Base-by-base conservation (phyloP, 2,797 vertebrate species). In the Threskiornis aethiopicus region DNA sequence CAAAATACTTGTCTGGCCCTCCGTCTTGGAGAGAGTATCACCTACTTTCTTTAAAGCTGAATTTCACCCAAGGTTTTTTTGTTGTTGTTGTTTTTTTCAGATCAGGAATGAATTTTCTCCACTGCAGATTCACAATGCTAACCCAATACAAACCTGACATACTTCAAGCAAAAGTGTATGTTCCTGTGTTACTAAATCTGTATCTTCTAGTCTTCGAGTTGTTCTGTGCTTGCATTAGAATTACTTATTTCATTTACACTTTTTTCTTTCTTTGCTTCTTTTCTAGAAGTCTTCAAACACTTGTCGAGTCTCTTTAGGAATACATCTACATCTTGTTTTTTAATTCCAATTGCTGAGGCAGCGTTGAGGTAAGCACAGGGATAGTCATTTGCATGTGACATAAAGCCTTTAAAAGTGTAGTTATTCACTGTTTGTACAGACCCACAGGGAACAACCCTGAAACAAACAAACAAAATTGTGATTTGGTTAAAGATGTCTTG, bases 361-460 rank as follows among this genome's bases (percentile, higher is more conserved):
- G 99, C 99, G 37, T 99, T 99, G 96, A 99, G 99, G 98, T 99
- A 99, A 54, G 99, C 99, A 58, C 99, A 99, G 6, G 98, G 98
- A 96, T 99, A 99, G 16, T 96, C 92, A 76, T 99, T 98, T 0
- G 98, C 80, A 96, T 99, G 99, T 4, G 99, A 99, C 99, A 99
- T 99, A 87, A 99, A 99, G 77, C 99, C 99, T 57, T 81, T 98
- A 96, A 99, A 99, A 21, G 97, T 98, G 90, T 99, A 98, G n/a
- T 99, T 99, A 44, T 98, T 98, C 84, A 99, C 96, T 12, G 97
- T 99, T 97, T 99, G 99, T 90, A 99, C 96, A 76, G 97, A 98
- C 21, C 99, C 98, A 78, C 99, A 98, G 8, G 99, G 98, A 84
- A 99, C 98, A 37, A 99, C 99, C 97, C 99, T 99, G 94, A 88